phyloP scores from a whole-genome alignment of 2,113 vertebrate genomes.

The Scomber colias region DNA sequence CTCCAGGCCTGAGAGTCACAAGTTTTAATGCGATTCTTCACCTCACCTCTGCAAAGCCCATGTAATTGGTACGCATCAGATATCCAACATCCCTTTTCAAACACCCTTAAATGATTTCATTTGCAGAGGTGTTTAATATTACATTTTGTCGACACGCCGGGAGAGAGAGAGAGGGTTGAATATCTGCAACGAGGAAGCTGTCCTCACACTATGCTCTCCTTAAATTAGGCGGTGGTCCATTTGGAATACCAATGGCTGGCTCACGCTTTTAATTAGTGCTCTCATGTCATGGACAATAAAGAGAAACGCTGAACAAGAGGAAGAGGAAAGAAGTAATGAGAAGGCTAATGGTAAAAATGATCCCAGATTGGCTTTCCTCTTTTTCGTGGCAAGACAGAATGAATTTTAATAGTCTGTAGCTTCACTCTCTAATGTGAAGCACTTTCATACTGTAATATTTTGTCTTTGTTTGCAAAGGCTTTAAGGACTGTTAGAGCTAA shows the following conservation, averaged over 20 bases:
- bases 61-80: slow-evolving; percentile 76
- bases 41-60: slow-evolving; percentile 65
- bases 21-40: slow-evolving; percentile 64
- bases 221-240: slow-evolving; percentile 65
- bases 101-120: slow-evolving; percentile 78
- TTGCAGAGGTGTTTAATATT: slow-evolving; percentile 80
- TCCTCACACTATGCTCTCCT: slow-evolving; percentile 54
- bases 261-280: slow-evolving; percentile 80
- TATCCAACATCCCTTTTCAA: slow-evolving; percentile 72
- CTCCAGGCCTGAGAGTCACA: slow-evolving; percentile 30
- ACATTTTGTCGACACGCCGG: slow-evolving; percentile 69
- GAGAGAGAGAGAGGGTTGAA: slow-evolving; percentile 48
- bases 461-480: slow-evolving; percentile 28
- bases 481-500: neutral
- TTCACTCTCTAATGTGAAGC: slow-evolving; percentile 33
- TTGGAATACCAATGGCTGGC: slow-evolving; percentile 73
- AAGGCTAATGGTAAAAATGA: slow-evolving; percentile 73
- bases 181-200: slow-evolving; percentile 58
- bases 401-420: slow-evolving; percentile 61
- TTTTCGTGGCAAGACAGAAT: slow-evolving; percentile 52
- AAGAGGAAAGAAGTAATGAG: slow-evolving; percentile 74
- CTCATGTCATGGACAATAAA: slow-evolving; percentile 77
- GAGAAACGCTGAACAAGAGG: slow-evolving; percentile 71
- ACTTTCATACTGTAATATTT: slow-evolving; percentile 26
- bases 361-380: slow-evolving; percentile 66